These are phyloP conservation scores for Drosophila auraria DNA, from an alignment of 1,140 invertebrate species.

Conservation along the genomic window DNA sequence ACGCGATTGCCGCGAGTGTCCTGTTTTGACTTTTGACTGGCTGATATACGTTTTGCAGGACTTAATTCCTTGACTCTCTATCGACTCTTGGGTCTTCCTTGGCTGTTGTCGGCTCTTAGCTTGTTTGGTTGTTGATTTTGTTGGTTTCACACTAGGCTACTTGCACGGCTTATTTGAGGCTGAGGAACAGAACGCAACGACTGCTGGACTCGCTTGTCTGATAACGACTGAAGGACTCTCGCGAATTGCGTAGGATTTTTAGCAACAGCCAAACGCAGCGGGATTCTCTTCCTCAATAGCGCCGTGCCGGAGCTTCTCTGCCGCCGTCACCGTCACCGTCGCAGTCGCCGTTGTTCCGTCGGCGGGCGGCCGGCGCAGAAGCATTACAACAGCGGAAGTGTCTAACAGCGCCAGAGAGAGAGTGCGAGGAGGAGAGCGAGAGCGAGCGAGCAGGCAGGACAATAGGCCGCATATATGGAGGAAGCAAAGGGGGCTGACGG, in stretches of 20 bases:
- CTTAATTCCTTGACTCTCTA: slow-evolving; percentile 25
- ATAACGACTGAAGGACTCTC: slow-evolving; percentile 85
- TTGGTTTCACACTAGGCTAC: slow-evolving; percentile 84
- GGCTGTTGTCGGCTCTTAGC: slow-evolving; percentile 37
- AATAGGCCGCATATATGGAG: neutral
- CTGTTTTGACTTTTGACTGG: neutral
- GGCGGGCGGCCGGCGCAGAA: slow-evolving; percentile 64
- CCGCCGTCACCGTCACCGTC: slow-evolving; percentile 43
- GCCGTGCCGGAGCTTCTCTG: slow-evolving; percentile 34
- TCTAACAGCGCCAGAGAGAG: slow-evolving; percentile 46
- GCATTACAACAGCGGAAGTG: slow-evolving; percentile 80
- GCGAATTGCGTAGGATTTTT: slow-evolving; percentile 82
- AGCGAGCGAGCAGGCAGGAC: slow-evolving; percentile 25
- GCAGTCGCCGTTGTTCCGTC: slow-evolving; percentile 19
- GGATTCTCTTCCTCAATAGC: slow-evolving; percentile 21
- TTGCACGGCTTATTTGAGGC: slow-evolving; percentile 67
- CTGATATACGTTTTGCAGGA: slow-evolving; percentile 22
- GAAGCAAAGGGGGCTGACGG: neutral
- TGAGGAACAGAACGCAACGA: slow-evolving; percentile 85
- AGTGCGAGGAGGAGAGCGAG: slow-evolving; percentile 14
- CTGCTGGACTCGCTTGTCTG: slow-evolving; percentile 85
- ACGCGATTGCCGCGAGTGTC: slow-evolving; percentile 57
- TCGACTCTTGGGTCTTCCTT: slow-evolving; percentile 40
- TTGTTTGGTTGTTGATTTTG: slow-evolving; percentile 39
- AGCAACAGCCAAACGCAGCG: slow-evolving; percentile 70